Conservation (phyloP, 2,888 invertebrate genomes). For the Empis stercorea region DNA sequence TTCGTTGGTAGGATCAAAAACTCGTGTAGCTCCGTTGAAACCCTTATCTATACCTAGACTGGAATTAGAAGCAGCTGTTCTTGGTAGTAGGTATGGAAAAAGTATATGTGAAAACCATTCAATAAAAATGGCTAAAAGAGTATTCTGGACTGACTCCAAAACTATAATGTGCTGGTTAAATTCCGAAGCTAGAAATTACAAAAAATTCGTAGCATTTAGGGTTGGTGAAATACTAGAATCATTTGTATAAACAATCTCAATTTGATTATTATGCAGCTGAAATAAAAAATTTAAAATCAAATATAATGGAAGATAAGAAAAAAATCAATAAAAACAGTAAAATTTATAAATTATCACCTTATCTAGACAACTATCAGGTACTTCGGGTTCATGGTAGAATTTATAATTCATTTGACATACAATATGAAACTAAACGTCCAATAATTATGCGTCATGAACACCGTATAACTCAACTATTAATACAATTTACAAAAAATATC, state of each 20-base stretch:
- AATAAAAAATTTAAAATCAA: background rate
- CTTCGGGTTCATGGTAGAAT: background rate
- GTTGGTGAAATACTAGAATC: conserved; percentile 12
- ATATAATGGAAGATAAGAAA: background rate
- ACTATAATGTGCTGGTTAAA: conserved; percentile 17
- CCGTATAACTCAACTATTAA: conserved; percentile 1
- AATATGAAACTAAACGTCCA: background rate
- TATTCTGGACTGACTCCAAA: conserved; percentile 19
- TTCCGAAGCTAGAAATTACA: conserved; percentile 16
- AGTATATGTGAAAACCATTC: conserved; percentile 6
- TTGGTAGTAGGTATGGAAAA: conserved; percentile 12
- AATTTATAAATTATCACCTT: background rate
- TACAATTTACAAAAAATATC: conserved; percentile 4
- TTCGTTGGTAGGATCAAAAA: conserved; percentile 13
- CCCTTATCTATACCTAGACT: conserved; percentile 15
- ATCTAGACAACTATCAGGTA: background rate
- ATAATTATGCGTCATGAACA: conserved; percentile 4
- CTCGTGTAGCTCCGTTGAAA: conserved; percentile 16
- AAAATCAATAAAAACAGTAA: background rate
- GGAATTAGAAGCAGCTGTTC: conserved; percentile 15
- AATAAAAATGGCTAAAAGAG: conserved; percentile 6
- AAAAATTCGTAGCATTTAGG: conserved; percentile 11
- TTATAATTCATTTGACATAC: background rate
- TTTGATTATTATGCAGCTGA: background rate
- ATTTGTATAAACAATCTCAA: too few species aligned